Evolutionary conservation across 1,140 invertebrate genomes (phyloP), one percentile per base, ranked within the genome.

Genomic region (Leptonema lineaticorne): DNA sequence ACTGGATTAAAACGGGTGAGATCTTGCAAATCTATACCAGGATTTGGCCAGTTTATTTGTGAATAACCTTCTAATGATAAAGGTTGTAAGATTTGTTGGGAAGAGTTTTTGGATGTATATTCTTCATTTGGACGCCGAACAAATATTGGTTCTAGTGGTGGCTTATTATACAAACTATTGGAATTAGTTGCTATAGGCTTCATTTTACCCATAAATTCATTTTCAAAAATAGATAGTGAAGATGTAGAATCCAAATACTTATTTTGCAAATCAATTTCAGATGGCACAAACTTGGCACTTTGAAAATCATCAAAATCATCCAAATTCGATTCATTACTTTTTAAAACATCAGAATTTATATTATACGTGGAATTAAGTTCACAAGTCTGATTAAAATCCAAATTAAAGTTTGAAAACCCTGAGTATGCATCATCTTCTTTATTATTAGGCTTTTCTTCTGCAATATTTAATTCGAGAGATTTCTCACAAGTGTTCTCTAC

Each of bases 31-130:
- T 86, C 84, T 62, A 88, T 85, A 53, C 83, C 86, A 6, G 86
- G 84, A 74, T 86, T 85, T 16, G 86, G 86, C 87, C 87, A 89
- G 73, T 86, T 85, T 18, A 88, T 87, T 69, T 84, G 81, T 0
- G 85, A 84, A 68, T 76, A 81, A 70, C 79, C 79, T 72, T 83
- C 81, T 67, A 83, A 74, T 1, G 80, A 80, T 24, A 81, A 69
- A 6, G 81, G 81, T 69, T 83, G 79, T 63, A 83, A 72, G 68
- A 83, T 83, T 76, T 83, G 81, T 26, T 75, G 76, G n/a, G 75
- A 73, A 28, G 76, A 77, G 60, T 76, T 75, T 67, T 78, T 78
- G 50, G 58, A 71, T 11, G 18, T 5, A n/a, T 26, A 20, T 8
- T 71, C 67, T 27, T 67, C 58, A 3, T 14, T 8, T 9, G 33